A percentile compares a stretch with the other conserved stretches of the same genome.
phyloP scores from a whole-genome alignment of 2,888 invertebrate genomes.

The Caenorhabditis sp. region DNA sequence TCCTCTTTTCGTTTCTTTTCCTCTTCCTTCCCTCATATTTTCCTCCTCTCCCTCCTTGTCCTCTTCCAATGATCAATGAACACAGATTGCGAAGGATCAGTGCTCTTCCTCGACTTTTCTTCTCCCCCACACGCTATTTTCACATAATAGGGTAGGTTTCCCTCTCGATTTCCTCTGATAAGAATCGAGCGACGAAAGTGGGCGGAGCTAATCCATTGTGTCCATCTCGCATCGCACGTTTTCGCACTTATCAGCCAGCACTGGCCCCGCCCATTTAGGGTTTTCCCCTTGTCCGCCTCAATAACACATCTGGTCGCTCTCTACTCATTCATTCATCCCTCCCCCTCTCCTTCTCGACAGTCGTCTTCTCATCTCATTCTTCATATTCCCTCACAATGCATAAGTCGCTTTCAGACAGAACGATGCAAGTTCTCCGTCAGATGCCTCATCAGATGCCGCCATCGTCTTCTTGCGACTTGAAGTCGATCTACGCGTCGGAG shows the following conservation, averaged over 20 bases:
- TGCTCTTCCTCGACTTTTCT: constrained; percentile 25
- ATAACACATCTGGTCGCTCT: constrained; percentile 34
- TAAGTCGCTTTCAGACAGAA: constrained; percentile 44
- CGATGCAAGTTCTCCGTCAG: constrained; percentile 62
- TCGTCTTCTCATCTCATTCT: neutral
- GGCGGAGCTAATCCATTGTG: constrained; percentile 44
- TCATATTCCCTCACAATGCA: constrained; percentile 14
- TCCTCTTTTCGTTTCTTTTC: too few relatives aligned
- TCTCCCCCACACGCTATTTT: constrained; percentile 23
- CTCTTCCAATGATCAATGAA: constrained; percentile 53
- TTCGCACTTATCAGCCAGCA: constrained; percentile 53
- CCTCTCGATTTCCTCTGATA: constrained; percentile 15
- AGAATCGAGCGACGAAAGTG: constrained; percentile 56
- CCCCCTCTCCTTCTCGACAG: too few relatives aligned
- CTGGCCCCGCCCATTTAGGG: constrained; percentile 14
- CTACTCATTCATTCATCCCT: neutral
- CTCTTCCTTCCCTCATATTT: neutral
- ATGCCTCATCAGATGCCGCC: constrained; percentile 48
- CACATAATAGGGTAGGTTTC: constrained; percentile 20
- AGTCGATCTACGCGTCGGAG: constrained; percentile 66
- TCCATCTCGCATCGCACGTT: constrained; percentile 45
- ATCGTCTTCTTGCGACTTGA: constrained; percentile 51
- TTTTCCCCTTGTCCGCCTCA: constrained; percentile 5
- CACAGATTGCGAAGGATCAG: constrained; percentile 40
- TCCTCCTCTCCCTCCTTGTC: constrained; percentile 4